These are phyloP conservation scores for Nebria salina DNA, from an alignment of 2,888 invertebrate species.

Conservation along the genomic window DNA sequence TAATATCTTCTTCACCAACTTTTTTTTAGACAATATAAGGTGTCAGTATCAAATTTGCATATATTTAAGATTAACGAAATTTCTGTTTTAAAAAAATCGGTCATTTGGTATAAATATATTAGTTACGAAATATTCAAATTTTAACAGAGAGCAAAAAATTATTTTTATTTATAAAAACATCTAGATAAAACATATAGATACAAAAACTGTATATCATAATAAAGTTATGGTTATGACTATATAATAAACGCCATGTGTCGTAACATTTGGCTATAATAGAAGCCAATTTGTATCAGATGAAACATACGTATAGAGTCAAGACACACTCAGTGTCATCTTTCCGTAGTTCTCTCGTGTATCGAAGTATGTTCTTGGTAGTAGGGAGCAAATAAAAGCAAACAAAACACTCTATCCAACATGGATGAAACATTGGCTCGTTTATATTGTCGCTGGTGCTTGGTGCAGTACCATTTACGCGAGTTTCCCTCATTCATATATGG, in stretches of 20 bases:
- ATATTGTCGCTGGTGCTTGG: conserved; percentile 14
- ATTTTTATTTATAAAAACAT: too few relatives aligned
- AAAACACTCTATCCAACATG: conserved; percentile 7
- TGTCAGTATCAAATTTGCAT: not conserved
- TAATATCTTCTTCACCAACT: not conserved
- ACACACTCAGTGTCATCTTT: not conserved
- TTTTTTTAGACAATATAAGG: not conserved
- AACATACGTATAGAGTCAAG: not conserved
- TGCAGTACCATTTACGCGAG: conserved; percentile 24
- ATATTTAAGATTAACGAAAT: too few relatives aligned
- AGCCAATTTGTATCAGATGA: conserved; percentile 24
- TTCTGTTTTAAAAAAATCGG: too few relatives aligned
- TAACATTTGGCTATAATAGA: conserved; percentile 17
- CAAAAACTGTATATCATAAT: not conserved
- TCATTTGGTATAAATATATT: too few relatives aligned
- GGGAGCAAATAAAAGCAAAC: not conserved
- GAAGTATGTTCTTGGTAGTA: conserved; percentile 2
- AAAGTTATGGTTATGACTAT: not conserved
- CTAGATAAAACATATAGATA: not conserved
- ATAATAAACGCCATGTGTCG: not conserved
- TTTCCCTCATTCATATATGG: conserved; percentile 10
- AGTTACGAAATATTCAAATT: too few relatives aligned
- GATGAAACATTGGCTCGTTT: conserved; percentile 28
- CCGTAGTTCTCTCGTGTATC: not conserved
- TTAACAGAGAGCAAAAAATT: too few relatives aligned